A percentile compares a stretch with the other conserved stretches of the same genome.
Evolutionary conservation across 2,797 vertebrate species (phyloP).

Genomic region (Momotus momota): DNA sequence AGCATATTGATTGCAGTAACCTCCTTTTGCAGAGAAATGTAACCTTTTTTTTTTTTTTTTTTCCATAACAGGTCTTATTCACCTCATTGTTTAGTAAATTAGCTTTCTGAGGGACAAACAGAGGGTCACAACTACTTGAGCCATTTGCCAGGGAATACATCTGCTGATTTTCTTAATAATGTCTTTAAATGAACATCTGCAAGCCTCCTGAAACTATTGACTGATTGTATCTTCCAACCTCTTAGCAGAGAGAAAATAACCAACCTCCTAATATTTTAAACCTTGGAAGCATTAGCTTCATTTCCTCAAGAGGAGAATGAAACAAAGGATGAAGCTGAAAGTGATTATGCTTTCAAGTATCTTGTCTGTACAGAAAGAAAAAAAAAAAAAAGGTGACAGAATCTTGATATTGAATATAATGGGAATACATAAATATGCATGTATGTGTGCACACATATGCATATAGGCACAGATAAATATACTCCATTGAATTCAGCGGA

Average conservation of each 20-base stretch:
- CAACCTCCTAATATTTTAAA: neutral
- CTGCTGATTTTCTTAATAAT: constrained; percentile 45
- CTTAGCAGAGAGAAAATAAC: neutral
- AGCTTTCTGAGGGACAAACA: constrained; percentile 55
- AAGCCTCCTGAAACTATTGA: neutral
- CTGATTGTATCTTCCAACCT: neutral
- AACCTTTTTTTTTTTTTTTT: neutral
- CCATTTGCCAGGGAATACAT: constrained; percentile 30
- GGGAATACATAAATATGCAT: neutral
- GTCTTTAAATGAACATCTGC: constrained; percentile 52
- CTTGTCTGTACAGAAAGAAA: neutral
- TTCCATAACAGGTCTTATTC: neutral
- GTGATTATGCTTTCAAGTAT: neutral
- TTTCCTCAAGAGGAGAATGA: constrained; percentile 14
- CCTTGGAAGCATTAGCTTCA: neutral
- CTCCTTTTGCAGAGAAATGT: neutral
- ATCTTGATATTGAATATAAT: neutral
- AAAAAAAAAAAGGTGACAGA: neutral
- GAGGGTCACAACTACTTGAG: constrained; percentile 13
- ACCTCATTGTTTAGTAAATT: constrained; percentile 36
- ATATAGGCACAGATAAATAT: neutral
- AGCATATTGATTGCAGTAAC: neutral
- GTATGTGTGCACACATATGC: accelerated
- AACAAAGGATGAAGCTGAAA: neutral
- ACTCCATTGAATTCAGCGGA: neutral